Evolutionary conservation across 2,888 invertebrate genomes (phyloP).

Genomic region (Sarcophaga rosellei): DNA sequence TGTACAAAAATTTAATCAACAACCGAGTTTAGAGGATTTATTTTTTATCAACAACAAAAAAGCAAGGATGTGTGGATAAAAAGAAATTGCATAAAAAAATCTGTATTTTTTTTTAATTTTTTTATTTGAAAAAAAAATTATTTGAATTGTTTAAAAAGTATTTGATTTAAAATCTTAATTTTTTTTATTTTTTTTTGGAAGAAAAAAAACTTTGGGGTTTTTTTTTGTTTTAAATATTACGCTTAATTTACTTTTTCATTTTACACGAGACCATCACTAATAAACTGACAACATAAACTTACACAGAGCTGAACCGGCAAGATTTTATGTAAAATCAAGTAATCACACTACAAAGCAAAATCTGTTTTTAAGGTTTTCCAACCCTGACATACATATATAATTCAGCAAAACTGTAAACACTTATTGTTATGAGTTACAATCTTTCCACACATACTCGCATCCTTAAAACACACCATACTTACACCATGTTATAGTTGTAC

Average conservation of each 20-base stretch:
- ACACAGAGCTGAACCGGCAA: conserved; percentile 1
- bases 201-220: not conserved
- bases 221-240: conserved; percentile 9
- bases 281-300: conserved; percentile 22
- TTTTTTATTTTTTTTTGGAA: not conserved
- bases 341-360: not conserved
- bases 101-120: not conserved
- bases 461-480: not conserved
- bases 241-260: conserved; percentile 29
- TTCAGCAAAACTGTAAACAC: conserved; percentile 34
- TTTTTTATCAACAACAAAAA: conserved; percentile 31
- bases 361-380: not conserved
- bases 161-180: not conserved
- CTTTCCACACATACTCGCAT: not conserved
- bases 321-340: not conserved
- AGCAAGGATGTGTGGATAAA: conserved; percentile 27
- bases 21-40: conserved; percentile 50
- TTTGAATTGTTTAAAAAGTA: not conserved
- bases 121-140: too few species aligned
- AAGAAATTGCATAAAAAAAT: not conserved
- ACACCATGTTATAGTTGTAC: not conserved
- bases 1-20: conserved; percentile 67
- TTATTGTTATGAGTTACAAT: conserved; percentile 41
- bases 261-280: conserved; percentile 23
- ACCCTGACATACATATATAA: conserved; percentile 29